phyloP scores from a whole-genome alignment of 2,888 invertebrate species.

The Nineta flava region DNA sequence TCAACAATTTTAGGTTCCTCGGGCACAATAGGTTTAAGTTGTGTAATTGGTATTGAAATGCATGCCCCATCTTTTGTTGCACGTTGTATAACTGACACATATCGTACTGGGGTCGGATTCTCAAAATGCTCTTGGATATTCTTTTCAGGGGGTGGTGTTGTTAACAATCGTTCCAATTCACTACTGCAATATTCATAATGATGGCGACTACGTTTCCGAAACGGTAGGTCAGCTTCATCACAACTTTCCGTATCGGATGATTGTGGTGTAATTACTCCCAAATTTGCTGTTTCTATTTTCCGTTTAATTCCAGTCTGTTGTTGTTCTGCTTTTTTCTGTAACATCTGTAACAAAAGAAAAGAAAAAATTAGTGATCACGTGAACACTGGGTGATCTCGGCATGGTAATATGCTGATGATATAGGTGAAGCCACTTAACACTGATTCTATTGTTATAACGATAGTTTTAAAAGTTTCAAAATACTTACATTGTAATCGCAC shows the following conservation, averaged over 20 bases:
- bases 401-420: slow-evolving; percentile 11
- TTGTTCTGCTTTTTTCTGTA: slow-evolving; percentile 30
- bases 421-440: neutral
- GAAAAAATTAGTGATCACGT: slow-evolving; percentile 29
- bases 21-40: slow-evolving; percentile 23
- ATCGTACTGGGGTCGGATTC: slow-evolving; percentile 14
- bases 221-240: slow-evolving; percentile 43
- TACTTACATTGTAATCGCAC: too few species aligned
- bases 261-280: slow-evolving; percentile 56
- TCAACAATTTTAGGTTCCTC: slow-evolving; percentile 13
- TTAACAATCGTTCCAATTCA: slow-evolving; percentile 37
- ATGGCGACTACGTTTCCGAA: slow-evolving; percentile 28
- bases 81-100: slow-evolving; percentile 71
- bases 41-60: slow-evolving; percentile 22
- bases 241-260: slow-evolving; percentile 65
- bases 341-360: slow-evolving; percentile 30
- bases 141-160: slow-evolving; percentile 38
- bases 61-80: slow-evolving; percentile 70
- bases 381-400: slow-evolving; percentile 17
- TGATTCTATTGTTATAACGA: neutral
- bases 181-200: slow-evolving; percentile 26
- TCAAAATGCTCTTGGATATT: slow-evolving; percentile 3
- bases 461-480: neutral
- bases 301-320: slow-evolving; percentile 21
- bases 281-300: slow-evolving; percentile 13